Evolutionary conservation across 2,888 invertebrate genomes (phyloP), one percentile per base, ranked within the genome.

Genomic region (Drosophila engyochracea): DNA sequence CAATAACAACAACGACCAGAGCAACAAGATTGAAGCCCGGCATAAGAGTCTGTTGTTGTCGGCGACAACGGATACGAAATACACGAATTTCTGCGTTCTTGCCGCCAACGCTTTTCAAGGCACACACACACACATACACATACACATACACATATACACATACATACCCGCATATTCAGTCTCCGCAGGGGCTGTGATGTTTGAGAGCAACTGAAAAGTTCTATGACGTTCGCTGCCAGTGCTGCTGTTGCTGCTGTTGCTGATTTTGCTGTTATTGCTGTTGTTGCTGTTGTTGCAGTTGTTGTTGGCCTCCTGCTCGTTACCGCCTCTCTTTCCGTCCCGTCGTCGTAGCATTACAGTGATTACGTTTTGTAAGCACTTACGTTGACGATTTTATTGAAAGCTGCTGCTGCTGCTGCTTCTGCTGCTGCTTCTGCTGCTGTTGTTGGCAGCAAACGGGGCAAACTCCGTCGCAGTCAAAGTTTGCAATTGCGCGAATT

Each of bases 361-460:
- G 90, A 90, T 87, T 87, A 87, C 86, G 86, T 88, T 77, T 81
- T 83, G 90, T 81, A 85, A 87, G 88, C 83, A 81, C 79, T 79
- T 76, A 70, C 83, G 82, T 79, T 80, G 86, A 83, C 85, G 71
- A 76, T 76, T 89, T 89, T 86, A 86, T 85, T 85, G 85, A 83
- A 70, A 78, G 85, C 74, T 62, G 47, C 70, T 33, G 31, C 9
- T 31, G 39, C 22, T 55, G 30, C 37, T 44, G 30, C n/a, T 47
- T 31, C 35, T 63, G 51, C 37, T 31, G 16, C 12, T 58, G 53
- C 1, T 61, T 19, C 25, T 69, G 35, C 30, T 55, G 54, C 47
- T 57, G 63, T 59, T 68, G 72, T 57, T 70, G 70, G 60, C 62
- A 65, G 69, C 71, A 64, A 66, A 52, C 61, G 64, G 67, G 64